These are phyloP conservation scores for Syngnathus typhle DNA, from an alignment of 2,113 vertebrate genomes.

Conservation along the genomic window DNA sequence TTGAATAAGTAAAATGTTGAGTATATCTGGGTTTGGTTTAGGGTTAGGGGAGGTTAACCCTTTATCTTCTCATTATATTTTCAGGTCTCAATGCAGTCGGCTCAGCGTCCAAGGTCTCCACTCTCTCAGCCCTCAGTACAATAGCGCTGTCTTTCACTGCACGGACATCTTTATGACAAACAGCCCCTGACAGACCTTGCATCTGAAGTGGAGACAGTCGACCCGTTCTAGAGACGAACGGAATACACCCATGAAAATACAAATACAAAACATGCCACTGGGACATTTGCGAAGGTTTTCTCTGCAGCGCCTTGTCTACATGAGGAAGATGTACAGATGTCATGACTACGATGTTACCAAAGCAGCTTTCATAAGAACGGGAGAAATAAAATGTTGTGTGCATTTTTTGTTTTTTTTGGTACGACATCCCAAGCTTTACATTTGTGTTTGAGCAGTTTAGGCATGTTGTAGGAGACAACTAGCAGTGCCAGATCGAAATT, in stretches of 20 bases:
- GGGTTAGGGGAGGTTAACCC: too few species aligned
- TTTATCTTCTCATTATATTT: constrained; percentile 34
- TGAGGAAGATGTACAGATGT: constrained; percentile 79
- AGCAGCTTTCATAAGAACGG: constrained; percentile 88
- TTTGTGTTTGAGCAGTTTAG: constrained; percentile 87
- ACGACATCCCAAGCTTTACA: constrained; percentile 96
- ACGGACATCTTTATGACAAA: constrained; percentile 96
- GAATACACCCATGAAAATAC: constrained; percentile 56
- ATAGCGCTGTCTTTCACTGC: constrained; percentile 97
- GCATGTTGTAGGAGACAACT: constrained; percentile 73
- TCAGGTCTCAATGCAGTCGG: constrained; percentile 86
- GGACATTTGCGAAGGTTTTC: constrained; percentile 44
- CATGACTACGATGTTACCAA: constrained; percentile 97
- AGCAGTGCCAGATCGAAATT: constrained; percentile 53
- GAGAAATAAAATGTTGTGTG: constrained; percentile 73
- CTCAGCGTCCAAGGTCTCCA: constrained; percentile 88
- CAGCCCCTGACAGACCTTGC: constrained; percentile 50
- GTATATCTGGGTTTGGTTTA: neutral
- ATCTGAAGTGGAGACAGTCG: constrained; percentile 58
- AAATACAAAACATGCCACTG: constrained; percentile 36
- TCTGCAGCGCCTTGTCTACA: constrained; percentile 73
- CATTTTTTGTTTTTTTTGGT: constrained; percentile 84
- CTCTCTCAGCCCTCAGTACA: constrained; percentile 92
- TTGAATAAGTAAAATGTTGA: neutral
- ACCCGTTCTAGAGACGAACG: constrained; percentile 81